phyloP scores from a whole-genome alignment of 2,797 vertebrate species.

The Anolis apletophallus region DNA sequence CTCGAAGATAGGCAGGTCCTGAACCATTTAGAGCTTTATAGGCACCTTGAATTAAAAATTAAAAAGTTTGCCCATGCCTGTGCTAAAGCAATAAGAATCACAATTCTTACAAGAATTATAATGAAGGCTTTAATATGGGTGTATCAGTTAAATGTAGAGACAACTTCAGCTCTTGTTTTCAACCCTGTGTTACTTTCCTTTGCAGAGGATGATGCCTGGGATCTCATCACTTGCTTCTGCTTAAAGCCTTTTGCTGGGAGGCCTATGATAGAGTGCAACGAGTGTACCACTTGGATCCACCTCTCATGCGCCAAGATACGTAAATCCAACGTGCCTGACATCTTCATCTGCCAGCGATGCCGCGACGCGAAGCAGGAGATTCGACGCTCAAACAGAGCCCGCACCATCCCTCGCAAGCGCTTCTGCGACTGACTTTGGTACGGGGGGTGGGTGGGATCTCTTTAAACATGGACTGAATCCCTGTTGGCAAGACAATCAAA shows the following conservation, averaged over 20 bases:
- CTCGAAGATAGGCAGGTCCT: too few relatives aligned
- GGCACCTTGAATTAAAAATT: too few relatives aligned
- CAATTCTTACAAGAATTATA: not conserved
- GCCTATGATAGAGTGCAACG: conserved; percentile 97
- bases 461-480: conserved; percentile 45
- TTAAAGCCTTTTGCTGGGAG: conserved; percentile 97
- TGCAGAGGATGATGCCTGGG: conserved; percentile 96
- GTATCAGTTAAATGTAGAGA: too few relatives aligned
- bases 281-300: conserved; percentile 97
- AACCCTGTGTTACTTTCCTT: not conserved
- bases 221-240: conserved; percentile 98
- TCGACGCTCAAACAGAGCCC: conserved; percentile 93
- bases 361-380: conserved; percentile 91
- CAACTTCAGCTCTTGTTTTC: too few relatives aligned
- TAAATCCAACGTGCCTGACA: conserved; percentile 97
- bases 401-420: conserved; percentile 91
- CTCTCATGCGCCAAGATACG: conserved; percentile 98
- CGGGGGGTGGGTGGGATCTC: conserved; percentile 23
- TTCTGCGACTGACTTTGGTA: conserved; percentile 81
- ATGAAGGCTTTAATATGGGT: not conserved
- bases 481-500: conserved; percentile 68
- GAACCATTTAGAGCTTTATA: too few relatives aligned
- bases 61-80: too few relatives aligned
- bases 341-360: conserved; percentile 96
- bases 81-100: not conserved